Base-by-base conservation (phyloP, 2,888 invertebrate genomes). In the Pristionchus fissidentatus region DNA sequence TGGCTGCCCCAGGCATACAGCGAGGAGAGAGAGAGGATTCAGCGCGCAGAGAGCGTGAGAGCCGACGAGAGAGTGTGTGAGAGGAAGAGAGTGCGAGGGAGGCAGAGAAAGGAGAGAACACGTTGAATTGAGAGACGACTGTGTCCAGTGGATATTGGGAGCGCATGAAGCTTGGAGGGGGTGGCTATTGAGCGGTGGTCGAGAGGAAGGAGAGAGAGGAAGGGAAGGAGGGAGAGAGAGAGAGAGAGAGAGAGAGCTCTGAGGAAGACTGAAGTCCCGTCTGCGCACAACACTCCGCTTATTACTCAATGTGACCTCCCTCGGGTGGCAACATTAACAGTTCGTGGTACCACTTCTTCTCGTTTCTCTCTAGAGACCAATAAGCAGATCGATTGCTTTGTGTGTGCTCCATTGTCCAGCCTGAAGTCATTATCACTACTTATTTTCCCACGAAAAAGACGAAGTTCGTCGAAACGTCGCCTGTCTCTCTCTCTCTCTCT, bases 181-280 rank as follows among this genome's bases (percentile, higher is more conserved):
- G 49, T 57, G 79, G 79, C 79, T 75, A 46, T 75, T 75, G 75
- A 75, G 75, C 46, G 49, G 75, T 49, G 49, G 49, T 3, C 7
- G 75, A 19, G 49, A 29, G 75, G 22, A 32, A 15, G 49, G 49
- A 38, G 46, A 15, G 49, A 75, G 75, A 7, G 49, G 29, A 49
- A 32, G 49, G 46, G 49, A 49, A 49, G 32, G 73, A 43, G 43
- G 19, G 43, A 29, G 75, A 49, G 70, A 10, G 43, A 66, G 66
- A 19, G 15, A 32, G 66, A 38, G 66, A 26, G 38, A 32, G 66
- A 35, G 66, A n/a, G 35, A 15, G 66, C 32, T 32, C 13, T 32
- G 35, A 2, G 38, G 46, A 73, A 32, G 49, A 75, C 49, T 49
- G 49, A 52, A 41, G 49, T 49, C 75, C 49, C 46, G 49, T 75